These are phyloP conservation scores for Drosophila rhopaloa DNA, from an alignment of 1,140 invertebrate genomes.

Conservation along the genomic window DNA sequence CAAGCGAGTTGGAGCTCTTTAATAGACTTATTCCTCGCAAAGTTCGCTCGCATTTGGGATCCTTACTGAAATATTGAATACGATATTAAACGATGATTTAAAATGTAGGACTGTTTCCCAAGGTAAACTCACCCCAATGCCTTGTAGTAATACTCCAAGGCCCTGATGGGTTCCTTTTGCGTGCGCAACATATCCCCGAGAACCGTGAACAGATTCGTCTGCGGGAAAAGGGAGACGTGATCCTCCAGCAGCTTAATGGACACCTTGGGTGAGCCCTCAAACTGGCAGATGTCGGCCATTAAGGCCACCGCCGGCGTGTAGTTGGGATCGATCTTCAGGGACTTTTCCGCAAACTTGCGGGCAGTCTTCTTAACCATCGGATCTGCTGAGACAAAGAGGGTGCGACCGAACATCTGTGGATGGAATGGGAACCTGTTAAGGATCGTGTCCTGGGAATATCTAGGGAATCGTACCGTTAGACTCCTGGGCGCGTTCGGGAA, in stretches of 20 bases:
- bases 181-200: conserved; percentile 62
- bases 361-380: conserved; percentile 50
- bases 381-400: conserved; percentile 48
- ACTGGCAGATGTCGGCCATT: conserved; percentile 64
- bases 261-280: conserved; percentile 46
- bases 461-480: conserved; percentile 43
- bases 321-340: conserved; percentile 69
- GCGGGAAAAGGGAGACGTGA: conserved; percentile 57
- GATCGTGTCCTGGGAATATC: too few species aligned
- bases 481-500: conserved; percentile 69
- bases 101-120: too few species aligned
- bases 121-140: conserved; percentile 56
- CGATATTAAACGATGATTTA: too few species aligned
- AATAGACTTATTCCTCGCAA: conserved; percentile 65
- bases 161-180: conserved; percentile 62
- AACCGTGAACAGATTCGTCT: conserved; percentile 63
- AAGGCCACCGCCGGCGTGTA: conserved; percentile 69
- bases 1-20: conserved; percentile 1
- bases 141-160: conserved; percentile 71
- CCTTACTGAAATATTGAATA: conserved; percentile 41
- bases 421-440: background rate
- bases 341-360: conserved; percentile 64
- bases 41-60: conserved; percentile 59
- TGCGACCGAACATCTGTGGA: conserved; percentile 65
- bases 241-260: conserved; percentile 70